phyloP scores from a whole-genome alignment of 2,888 invertebrate species.

The Diaphora mendica region DNA sequence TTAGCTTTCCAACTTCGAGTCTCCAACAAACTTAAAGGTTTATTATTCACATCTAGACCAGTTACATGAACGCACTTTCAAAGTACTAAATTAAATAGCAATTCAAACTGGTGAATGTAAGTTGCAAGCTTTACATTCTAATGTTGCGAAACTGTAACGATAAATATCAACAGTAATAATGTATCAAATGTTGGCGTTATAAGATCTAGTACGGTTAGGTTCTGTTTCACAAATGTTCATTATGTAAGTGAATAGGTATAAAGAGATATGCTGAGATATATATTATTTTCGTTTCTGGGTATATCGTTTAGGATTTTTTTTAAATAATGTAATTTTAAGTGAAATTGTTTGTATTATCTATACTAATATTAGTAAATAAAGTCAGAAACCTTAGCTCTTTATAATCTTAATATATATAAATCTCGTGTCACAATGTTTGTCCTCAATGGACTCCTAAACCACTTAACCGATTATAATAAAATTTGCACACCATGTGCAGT shows the following conservation, averaged over 20 bases:
- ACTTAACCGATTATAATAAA: no score
- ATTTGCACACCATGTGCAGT: no score
- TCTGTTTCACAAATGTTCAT: slow-evolving; percentile 26
- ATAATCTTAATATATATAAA: no score
- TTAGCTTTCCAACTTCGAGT: slow-evolving; percentile 8
- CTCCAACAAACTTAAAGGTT: slow-evolving; percentile 22
- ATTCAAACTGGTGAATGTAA: slow-evolving; percentile 31
- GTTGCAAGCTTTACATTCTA: slow-evolving; percentile 42
- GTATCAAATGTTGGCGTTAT: slow-evolving; percentile 15
- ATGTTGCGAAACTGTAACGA: slow-evolving; percentile 41
- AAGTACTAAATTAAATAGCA: slow-evolving; percentile 35
- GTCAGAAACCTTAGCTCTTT: no score
- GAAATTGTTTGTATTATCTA: no score
- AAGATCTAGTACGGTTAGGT: slow-evolving; percentile 17
- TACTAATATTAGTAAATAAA: no score
- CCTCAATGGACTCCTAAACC: no score
- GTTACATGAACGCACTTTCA: slow-evolving; percentile 33
- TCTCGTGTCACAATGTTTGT: no score
- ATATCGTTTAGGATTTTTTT: no score
- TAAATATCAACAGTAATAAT: slow-evolving; percentile 32
- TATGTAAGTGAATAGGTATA: slow-evolving; percentile 27
- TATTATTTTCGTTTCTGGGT: background rate
- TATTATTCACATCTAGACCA: slow-evolving; percentile 16
- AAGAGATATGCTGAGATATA: background rate
- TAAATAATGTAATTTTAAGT: no score